Evolutionary conservation across 2,797 vertebrate species (phyloP).

Genomic region (Galago senegalensis): DNA sequence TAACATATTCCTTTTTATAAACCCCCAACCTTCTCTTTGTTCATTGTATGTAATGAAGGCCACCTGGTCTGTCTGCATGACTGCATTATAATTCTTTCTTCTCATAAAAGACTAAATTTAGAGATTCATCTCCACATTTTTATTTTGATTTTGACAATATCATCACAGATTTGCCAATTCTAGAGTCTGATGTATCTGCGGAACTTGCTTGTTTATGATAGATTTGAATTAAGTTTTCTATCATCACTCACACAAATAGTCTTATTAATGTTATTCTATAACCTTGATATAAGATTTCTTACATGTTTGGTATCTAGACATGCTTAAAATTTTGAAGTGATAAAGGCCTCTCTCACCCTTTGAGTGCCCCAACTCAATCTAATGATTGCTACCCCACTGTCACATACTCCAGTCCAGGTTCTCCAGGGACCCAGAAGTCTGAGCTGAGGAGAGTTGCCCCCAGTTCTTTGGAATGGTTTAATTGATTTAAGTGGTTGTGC

Average conservation of each 20-base stretch:
- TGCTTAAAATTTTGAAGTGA: neutral
- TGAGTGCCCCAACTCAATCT: no score
- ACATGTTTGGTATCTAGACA: neutral
- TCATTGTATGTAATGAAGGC: neutral
- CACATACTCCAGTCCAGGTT: rapidly evolving
- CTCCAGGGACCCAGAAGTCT: neutral
- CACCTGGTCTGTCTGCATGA: neutral
- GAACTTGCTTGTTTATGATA: neutral
- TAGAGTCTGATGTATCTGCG: neutral
- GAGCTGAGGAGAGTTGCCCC: neutral
- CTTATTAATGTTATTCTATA: neutral
- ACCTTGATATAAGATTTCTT: neutral
- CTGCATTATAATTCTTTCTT: neutral
- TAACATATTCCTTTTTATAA: no score
- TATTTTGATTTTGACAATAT: neutral
- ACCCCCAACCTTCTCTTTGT: neutral
- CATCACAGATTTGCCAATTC: neutral
- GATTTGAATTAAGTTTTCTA: neutral
- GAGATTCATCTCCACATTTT: neutral
- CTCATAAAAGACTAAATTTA: neutral
- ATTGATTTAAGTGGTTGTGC: neutral
- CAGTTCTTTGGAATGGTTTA: neutral
- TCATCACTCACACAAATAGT: neutral
- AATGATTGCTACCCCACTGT: no score
- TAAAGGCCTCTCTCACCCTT: neutral